Evolutionary conservation across 2,113 vertebrate genomes (phyloP).

Genomic region (Mastomys natalensis): DNA sequence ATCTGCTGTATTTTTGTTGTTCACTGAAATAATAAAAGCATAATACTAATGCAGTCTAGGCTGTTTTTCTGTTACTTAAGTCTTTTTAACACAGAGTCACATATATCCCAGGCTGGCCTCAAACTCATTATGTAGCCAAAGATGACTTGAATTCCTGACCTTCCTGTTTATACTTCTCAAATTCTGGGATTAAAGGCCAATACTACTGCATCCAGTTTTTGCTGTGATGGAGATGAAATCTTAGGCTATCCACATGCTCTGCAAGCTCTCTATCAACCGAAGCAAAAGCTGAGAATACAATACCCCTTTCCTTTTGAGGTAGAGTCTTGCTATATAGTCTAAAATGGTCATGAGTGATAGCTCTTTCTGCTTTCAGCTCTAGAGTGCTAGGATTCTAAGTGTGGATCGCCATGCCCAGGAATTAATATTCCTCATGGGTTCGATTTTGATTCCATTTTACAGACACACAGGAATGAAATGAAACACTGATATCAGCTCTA

Average conservation of each 20-base stretch:
- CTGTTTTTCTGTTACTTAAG: not conserved
- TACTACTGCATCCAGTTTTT: not conserved
- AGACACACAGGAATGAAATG: not conserved
- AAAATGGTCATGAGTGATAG: not conserved
- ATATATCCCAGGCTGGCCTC: not conserved
- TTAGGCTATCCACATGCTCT: not conserved
- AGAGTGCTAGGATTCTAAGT: not conserved
- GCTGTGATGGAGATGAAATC: not conserved
- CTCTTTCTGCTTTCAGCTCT: not conserved
- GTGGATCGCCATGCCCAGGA: not conserved
- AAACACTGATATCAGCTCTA: not conserved
- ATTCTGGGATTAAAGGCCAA: not conserved
- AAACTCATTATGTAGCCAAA: not conserved
- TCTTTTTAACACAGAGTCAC: not conserved
- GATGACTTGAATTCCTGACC: not conserved
- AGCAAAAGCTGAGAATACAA: not conserved
- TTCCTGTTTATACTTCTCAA: not conserved
- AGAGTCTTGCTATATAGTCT: not conserved
- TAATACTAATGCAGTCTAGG: not conserved
- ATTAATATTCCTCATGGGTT: conserved; percentile 9
- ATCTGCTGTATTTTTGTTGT: not conserved
- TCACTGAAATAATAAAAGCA: not conserved
- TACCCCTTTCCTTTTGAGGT: not conserved
- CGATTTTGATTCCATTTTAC: not conserved
- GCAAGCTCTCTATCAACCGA: not conserved